These are phyloP conservation scores for Troides oblongomaculatus DNA, from an alignment of 2,888 invertebrate genomes.

Conservation along the genomic window DNA sequence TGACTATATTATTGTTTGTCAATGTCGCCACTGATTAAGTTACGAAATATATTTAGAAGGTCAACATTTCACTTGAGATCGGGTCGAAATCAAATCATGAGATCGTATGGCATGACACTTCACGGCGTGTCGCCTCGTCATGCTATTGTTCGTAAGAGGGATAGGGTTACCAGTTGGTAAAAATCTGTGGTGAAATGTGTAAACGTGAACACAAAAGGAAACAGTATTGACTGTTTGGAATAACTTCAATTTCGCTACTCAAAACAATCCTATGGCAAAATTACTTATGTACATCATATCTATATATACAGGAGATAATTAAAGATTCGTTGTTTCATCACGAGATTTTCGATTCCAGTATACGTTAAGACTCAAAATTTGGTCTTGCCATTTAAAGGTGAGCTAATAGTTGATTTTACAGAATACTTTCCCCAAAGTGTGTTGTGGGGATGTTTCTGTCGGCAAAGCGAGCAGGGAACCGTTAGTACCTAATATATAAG, in stretches of 20 bases:
- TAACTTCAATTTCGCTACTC: neutral
- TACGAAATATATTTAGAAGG: neutral
- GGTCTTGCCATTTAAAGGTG: too few relatives aligned
- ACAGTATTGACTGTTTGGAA: neutral
- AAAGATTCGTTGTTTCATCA: too few relatives aligned
- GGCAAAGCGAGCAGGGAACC: too few relatives aligned
- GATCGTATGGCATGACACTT: neutral
- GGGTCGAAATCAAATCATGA: constrained; percentile 4
- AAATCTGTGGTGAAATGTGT: neutral
- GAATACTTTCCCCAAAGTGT: too few relatives aligned
- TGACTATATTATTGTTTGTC: neutral
- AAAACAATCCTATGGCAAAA: neutral
- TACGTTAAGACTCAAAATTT: too few relatives aligned
- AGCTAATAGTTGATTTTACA: too few relatives aligned
- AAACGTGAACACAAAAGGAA: neutral
- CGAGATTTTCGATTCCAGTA: too few relatives aligned
- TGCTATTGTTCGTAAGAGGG: neutral
- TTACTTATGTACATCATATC: neutral
- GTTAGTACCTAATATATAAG: too few relatives aligned
- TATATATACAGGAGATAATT: too few relatives aligned
- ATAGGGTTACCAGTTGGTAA: neutral
- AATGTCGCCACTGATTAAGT: neutral
- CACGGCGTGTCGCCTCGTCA: neutral
- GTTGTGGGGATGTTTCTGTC: too few relatives aligned
- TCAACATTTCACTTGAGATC: neutral